Base-by-base conservation (phyloP, 2,888 invertebrate genomes). In the Oxycera nigricornis region DNA sequence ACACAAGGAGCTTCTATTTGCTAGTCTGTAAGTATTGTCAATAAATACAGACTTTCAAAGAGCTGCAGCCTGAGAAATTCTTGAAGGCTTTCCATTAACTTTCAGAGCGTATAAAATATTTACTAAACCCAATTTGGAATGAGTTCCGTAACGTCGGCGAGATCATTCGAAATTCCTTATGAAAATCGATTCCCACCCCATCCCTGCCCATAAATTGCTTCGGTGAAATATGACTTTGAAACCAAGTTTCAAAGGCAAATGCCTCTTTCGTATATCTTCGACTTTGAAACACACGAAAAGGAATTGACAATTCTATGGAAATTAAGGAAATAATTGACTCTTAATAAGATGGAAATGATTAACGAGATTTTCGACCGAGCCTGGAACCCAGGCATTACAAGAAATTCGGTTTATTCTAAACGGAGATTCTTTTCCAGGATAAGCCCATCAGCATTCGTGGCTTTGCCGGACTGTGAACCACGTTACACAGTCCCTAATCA, bases 301-400 rank as follows among this genome's bases (percentile, higher is more conserved):
- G 20, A 55, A 55, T 6, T 6, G 22, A 26, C 11, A 28, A 28
- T 65, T 11, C 22, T 24, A 65, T 65, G 41, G 39, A 65, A 65
- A 41, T 65, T 41, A 65, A 4, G 39, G 30, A 41, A 65, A 39
- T 65, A 65, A 65, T 65, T 65, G 65, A 65, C 14, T 65, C 22
- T 39, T 65, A 65, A 65, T 65, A 65, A 65, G 39, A 41, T 30
- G 62, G 35, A 62, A 62, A 62, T 62, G 65, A 65, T 39, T 30
- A 65, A 65, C 39, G 65, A 41, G 24, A 24, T 65, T 65, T 11
- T 14, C 61, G 61, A 24, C 55, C 17, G 11, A 24, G 24, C 24
- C 24, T 22, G 6, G 3, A 24, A 55, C 14, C 46, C 4, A 46
- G 14, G 46, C 46, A 17, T 46, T 17, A 46, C 17, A 14, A 14